Conservation (phyloP, 92 coral and sea anemone genomes). For the Palythoa grandis region DNA sequence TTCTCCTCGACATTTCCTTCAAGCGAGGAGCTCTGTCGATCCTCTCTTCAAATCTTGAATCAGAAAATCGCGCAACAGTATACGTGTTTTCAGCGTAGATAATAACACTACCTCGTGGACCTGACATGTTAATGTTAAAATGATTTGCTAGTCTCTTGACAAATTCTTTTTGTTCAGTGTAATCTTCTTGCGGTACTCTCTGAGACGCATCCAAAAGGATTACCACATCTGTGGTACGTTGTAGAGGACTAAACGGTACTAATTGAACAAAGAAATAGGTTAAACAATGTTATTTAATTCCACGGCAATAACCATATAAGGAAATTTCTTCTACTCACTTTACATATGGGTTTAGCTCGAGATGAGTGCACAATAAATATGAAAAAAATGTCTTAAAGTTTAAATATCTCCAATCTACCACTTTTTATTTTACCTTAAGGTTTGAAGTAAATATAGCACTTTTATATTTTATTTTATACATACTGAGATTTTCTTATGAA, state of each 20-base stretch:
- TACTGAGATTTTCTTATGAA: too few species aligned
- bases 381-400: too few species aligned
- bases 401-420: too few species aligned
- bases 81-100: background rate
- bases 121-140: constrained; percentile 52
- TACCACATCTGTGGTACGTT: constrained; percentile 63
- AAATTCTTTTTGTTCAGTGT: constrained; percentile 66
- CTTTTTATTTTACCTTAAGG: too few species aligned
- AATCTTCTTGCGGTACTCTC: constrained; percentile 51
- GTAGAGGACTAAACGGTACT: constrained; percentile 28
- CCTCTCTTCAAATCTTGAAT: constrained; percentile 53
- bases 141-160: constrained; percentile 60
- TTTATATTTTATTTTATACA: too few species aligned
- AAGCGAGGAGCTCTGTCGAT: constrained; percentile 50
- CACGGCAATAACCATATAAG: too few species aligned
- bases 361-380: too few species aligned
- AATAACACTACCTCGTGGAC: constrained; percentile 64
- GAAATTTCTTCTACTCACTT: too few species aligned
- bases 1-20: constrained; percentile 29
- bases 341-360: too few species aligned
- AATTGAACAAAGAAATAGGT: too few species aligned
- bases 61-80: constrained; percentile 47
- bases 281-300: too few species aligned
- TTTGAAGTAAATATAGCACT: too few species aligned
- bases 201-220: constrained; percentile 68